Base-by-base conservation (phyloP, 2,888 invertebrate genomes). In the Agrotis clavis region DNA sequence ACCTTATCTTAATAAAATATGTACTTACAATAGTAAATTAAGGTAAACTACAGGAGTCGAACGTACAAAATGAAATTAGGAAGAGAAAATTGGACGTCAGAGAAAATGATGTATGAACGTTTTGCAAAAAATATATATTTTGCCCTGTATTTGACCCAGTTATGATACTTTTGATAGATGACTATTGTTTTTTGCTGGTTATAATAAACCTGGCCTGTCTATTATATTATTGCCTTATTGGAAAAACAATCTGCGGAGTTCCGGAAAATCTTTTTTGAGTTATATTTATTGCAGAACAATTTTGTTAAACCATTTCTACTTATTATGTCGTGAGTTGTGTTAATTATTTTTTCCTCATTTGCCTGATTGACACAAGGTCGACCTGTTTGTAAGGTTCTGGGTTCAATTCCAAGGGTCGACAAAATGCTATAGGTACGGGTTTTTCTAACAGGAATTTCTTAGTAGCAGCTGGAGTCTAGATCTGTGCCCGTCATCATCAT, bases 41-140 rank as follows among this genome's bases (percentile, higher is more conserved):
- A 85, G 87, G 85, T 68, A 48, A 75, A 72, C 77, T 82, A 87
- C 86, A 89, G 87, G 87, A 89, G 88, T 88, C 60, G 76, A 82
- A 77, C 61, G 71, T 51, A 63, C 69, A 71, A 86, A 84, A 90
- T 86, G 85, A 90, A 90, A 91, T 91, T 90, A 91, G 87, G 88
- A 87, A 87, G 85, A 87, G 88, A 92, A 94, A 93, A 94, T 92
- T 92, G 91, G 86, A 90, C 91, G 94, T 94, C 94, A 93, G 84
- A 86, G 75, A 90, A 63, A 93, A 91, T 95, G 94, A 95, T 95
- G 90, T 94, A 95, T 94, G 94, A 90, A 88, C 84, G 76, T 83
- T 82, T 41, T 82, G 85, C 85, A 91, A 90, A 92, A 90, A 92
- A 85, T 69, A 84, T 68, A 81, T 68, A 81, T 82, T 85, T 70